Base-by-base conservation (phyloP, 2,888 invertebrate genomes). In the Eumerus sabulonum region DNA sequence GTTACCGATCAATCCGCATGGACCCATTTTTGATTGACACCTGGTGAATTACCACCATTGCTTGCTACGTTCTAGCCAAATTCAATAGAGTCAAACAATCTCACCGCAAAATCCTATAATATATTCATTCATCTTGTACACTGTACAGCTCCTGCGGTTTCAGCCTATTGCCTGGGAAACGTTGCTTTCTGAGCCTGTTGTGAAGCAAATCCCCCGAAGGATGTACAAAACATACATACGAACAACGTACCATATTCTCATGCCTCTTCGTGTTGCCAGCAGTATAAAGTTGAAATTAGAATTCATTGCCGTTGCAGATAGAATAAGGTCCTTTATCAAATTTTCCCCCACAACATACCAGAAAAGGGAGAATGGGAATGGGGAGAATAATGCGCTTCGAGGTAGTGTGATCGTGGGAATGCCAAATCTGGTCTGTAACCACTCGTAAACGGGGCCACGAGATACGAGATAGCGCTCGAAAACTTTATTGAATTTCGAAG, bases 211-310 rank as follows among this genome's bases (percentile, higher is more conserved):
- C 42, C 42, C 56, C 42, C 42, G 19, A 56, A 56, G 56, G 56
- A 56, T 7, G 7, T 27, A 7, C 27, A 27, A 4, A 27, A 56
- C 27, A 27, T 27, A 7, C 27, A 27, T 27, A 27, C 27, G 42
- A 19, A 40, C 42, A 9, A 40, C 40, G 2, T 2, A 36, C 51
- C 16, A 19, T 48, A 19, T 1, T 27, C 35, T 17, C 27, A 27
- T 2, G 27, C 7, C 17, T 2, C 14, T n/a, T 35, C 38, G 2
- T 1, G 12, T 9, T 27, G 47, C 7, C n/a, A n/a, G 35, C 12
- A 45, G 36, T 44, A 57, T 64, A 63, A 70, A 63, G 47, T 76
- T 57, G 18, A 76, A 70, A 76, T 70, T 63, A 48, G 63, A 74
- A 74, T 56, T 68, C 68, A 48, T 70, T 70, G 16, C 56, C 19